Evolutionary conservation across 2,113 vertebrate genomes (phyloP).

Genomic region (Chitala chitala): DNA sequence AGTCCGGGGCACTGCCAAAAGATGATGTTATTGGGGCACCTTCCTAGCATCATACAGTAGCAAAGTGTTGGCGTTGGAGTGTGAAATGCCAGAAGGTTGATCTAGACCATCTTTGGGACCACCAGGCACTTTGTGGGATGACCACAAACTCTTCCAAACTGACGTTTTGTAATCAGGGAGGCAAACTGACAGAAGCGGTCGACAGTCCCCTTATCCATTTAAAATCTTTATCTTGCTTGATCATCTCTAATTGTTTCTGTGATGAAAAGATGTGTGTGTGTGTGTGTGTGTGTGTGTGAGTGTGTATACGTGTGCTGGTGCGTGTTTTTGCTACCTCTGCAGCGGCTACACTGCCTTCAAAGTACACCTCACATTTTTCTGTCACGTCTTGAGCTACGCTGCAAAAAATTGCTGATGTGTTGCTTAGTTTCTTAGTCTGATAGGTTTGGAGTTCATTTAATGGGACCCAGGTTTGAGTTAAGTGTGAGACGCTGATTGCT

Average conservation of each 20-base stretch:
- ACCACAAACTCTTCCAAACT: slow-evolving; percentile 72
- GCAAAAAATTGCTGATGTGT: slow-evolving; percentile 60
- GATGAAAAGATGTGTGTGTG: slow-evolving; percentile 38
- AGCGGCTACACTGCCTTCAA: slow-evolving; percentile 21
- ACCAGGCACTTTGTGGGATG: slow-evolving; percentile 73
- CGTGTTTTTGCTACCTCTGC: slow-evolving; percentile 32
- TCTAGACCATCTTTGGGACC: slow-evolving; percentile 60
- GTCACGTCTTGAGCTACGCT: slow-evolving; percentile 20
- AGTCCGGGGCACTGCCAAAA: neutral
- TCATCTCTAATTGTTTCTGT: slow-evolving; percentile 56
- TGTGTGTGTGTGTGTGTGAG: neutral
- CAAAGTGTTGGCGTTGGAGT: slow-evolving; percentile 43
- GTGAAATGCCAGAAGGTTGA: slow-evolving; percentile 72
- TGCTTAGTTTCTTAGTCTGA: slow-evolving; percentile 47
- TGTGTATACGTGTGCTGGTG: neutral
- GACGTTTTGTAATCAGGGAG: slow-evolving; percentile 73
- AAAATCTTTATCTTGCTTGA: slow-evolving; percentile 50
- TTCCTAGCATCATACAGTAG: slow-evolving; percentile 64
- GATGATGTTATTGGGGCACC: slow-evolving; percentile 43
- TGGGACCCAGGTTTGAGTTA: slow-evolving; percentile 64
- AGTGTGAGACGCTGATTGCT: slow-evolving; percentile 67
- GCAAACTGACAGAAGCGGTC: slow-evolving; percentile 60
- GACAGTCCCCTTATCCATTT: slow-evolving; percentile 44
- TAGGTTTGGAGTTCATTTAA: slow-evolving; percentile 59
- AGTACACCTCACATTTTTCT: slow-evolving; percentile 18